These are phyloP conservation scores for Lithosia quadra DNA, from an alignment of 2,888 invertebrate species.

Conservation along the genomic window DNA sequence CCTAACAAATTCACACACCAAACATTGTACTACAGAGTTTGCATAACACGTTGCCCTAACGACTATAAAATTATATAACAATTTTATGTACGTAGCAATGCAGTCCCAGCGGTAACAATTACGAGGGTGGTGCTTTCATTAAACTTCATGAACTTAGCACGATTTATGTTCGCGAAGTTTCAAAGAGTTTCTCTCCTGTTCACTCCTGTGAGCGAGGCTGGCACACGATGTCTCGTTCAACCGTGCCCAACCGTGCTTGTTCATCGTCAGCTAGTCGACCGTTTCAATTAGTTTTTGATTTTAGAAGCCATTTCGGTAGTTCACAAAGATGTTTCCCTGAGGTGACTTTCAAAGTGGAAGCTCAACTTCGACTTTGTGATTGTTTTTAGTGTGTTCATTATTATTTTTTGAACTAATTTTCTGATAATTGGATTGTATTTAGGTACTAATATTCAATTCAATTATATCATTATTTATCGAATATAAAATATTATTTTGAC, in stretches of 20 bases:
- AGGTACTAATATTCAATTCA: too few relatives aligned
- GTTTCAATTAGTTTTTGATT: slow-evolving; percentile 34
- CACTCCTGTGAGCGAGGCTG: slow-evolving; percentile 30
- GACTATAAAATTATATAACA: slow-evolving; percentile 48
- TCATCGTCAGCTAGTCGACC: slow-evolving; percentile 34
- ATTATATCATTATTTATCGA: too few relatives aligned
- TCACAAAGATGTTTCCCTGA: slow-evolving; percentile 22
- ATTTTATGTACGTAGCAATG: slow-evolving; percentile 50
- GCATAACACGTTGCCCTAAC: slow-evolving; percentile 38
- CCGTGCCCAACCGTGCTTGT: slow-evolving; percentile 25
- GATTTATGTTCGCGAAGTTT: slow-evolving; percentile 59
- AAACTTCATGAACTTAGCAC: slow-evolving; percentile 61
- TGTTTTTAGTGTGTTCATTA: not conserved
- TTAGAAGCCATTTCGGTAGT: slow-evolving; percentile 35
- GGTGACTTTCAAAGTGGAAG: not conserved
- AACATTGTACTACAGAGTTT: slow-evolving; percentile 25
- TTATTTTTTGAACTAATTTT: not conserved
- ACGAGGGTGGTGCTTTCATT: slow-evolving; percentile 60
- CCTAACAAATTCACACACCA: slow-evolving; percentile 18
- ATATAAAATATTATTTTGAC: too few relatives aligned
- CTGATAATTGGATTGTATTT: not conserved
- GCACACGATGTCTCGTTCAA: slow-evolving; percentile 41
- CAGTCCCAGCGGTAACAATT: slow-evolving; percentile 58
- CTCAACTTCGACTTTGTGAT: not conserved
- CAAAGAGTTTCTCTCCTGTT: slow-evolving; percentile 45